These are phyloP conservation scores for Cliona cf. orientalis DNA, from an alignment of 37 sponge, comb jelly and placozoan species.

Conservation along the genomic window DNA sequence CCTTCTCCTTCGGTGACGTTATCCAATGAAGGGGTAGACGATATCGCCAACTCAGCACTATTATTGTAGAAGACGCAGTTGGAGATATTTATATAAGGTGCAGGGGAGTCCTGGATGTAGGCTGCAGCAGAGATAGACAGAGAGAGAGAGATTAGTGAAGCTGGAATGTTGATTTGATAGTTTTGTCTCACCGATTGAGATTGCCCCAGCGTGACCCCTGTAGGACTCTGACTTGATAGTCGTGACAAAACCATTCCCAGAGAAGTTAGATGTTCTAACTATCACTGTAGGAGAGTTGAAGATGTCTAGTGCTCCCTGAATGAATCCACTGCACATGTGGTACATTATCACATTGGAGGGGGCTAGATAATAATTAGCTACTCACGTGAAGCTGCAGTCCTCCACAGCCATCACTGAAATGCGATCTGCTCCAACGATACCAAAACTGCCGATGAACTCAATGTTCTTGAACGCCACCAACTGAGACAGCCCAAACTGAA, in stretches of 20 bases:
- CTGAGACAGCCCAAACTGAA: background rate
- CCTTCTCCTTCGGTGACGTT: no score
- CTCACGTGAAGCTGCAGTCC: conserved; percentile 44
- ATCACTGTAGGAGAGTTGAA: conserved; percentile 33
- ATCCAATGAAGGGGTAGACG: background rate
- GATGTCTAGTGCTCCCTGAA: conserved; percentile 45
- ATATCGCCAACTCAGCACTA: background rate
- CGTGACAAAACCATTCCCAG: background rate
- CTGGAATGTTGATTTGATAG: no score
- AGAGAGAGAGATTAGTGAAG: no score
- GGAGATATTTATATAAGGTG: conserved; percentile 1
- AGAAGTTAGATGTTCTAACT: conserved; percentile 20
- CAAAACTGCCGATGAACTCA: conserved; percentile 7
- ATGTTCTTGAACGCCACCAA: conserved; percentile 22
- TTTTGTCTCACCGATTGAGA: conserved; percentile 49
- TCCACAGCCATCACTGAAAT: conserved; percentile 20
- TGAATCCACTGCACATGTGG: background rate
- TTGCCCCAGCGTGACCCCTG: conserved; percentile 51
- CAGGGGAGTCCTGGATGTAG: background rate
- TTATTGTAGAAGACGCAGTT: conserved; percentile 48
- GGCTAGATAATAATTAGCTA: background rate
- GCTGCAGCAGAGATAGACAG: background rate
- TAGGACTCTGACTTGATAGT: background rate
- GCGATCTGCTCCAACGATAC: conserved; percentile 22
- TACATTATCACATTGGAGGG: background rate